Conservation (phyloP, 2,113 vertebrate species). For the Myotis davidii region DNA sequence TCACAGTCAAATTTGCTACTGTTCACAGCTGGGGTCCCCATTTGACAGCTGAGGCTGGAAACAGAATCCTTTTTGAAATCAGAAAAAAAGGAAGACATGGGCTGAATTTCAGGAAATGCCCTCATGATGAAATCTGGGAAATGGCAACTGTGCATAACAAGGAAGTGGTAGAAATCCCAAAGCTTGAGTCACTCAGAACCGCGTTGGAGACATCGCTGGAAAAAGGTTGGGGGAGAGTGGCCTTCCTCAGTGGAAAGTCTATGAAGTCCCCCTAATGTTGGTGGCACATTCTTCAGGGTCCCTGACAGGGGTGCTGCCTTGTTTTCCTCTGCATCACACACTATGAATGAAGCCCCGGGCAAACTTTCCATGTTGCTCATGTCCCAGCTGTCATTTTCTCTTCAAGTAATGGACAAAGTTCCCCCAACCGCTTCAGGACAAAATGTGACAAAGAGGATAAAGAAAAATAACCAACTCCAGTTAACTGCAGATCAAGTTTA, state of each 20-base stretch:
- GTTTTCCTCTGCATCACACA: background rate
- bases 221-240: background rate
- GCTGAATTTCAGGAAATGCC: slow-evolving; percentile 64
- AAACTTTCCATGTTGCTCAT: background rate
- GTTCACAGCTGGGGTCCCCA: slow-evolving; percentile 25
- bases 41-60: slow-evolving; percentile 51
- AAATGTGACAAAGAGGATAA: background rate
- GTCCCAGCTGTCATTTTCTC: background rate
- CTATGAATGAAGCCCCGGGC: background rate
- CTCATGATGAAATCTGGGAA: slow-evolving; percentile 69
- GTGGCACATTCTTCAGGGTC: background rate
- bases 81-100: slow-evolving; percentile 33
- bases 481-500: background rate
- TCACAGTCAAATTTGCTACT: background rate
- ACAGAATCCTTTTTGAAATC: slow-evolving; percentile 59
- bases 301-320: background rate
- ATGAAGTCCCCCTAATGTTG: rapidly evolving
- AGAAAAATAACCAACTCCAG: background rate
- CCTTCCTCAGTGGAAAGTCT: background rate
- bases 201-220: slow-evolving; percentile 24
- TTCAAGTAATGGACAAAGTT: background rate
- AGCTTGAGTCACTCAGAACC: slow-evolving; percentile 60
- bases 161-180: slow-evolving; percentile 32
- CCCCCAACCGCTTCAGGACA: background rate
- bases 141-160: slow-evolving; percentile 26